These are phyloP conservation scores for Periophthalmodon schlosseri DNA, from an alignment of 2,113 vertebrate species.

Conservation along the genomic window DNA sequence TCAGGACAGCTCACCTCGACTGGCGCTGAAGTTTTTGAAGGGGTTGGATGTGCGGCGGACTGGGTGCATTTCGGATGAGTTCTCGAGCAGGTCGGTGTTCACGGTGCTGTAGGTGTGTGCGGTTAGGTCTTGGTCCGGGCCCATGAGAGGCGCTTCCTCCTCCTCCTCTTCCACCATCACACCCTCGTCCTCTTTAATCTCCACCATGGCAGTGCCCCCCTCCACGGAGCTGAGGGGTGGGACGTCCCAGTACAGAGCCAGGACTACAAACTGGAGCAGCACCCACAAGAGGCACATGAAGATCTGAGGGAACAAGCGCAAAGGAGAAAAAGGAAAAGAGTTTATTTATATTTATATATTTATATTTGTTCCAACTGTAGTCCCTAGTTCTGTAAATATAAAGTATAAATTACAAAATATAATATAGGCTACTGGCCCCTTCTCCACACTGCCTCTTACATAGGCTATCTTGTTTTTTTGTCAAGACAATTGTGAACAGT, in stretches of 20 bases:
- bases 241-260: slow-evolving; percentile 78
- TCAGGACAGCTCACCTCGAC: slow-evolving; percentile 66
- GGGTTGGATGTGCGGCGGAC: slow-evolving; percentile 33
- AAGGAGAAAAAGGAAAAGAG: neutral
- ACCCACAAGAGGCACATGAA: slow-evolving; percentile 85
- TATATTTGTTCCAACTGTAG: neutral
- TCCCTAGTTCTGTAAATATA: neutral
- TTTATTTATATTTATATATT: too few species aligned
- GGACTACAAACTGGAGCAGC: slow-evolving; percentile 77
- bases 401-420: neutral
- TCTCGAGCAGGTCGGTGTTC: slow-evolving; percentile 37
- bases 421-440: neutral
- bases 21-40: slow-evolving; percentile 69
- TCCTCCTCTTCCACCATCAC: slow-evolving; percentile 67
- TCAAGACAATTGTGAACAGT: neutral
- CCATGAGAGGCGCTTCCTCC: slow-evolving; percentile 62
- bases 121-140: slow-evolving; percentile 42
- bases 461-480: neutral
- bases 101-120: slow-evolving; percentile 56
- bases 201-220: slow-evolving; percentile 35
- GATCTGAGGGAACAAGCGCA: slow-evolving; percentile 64
- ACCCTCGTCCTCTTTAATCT: slow-evolving; percentile 57
- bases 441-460: neutral
- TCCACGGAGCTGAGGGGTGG: slow-evolving; percentile 50
- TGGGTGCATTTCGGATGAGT: slow-evolving; percentile 17